These are phyloP conservation scores for Ennomos fuscantarius DNA, from an alignment of 2,888 invertebrate species.

Conservation along the genomic window DNA sequence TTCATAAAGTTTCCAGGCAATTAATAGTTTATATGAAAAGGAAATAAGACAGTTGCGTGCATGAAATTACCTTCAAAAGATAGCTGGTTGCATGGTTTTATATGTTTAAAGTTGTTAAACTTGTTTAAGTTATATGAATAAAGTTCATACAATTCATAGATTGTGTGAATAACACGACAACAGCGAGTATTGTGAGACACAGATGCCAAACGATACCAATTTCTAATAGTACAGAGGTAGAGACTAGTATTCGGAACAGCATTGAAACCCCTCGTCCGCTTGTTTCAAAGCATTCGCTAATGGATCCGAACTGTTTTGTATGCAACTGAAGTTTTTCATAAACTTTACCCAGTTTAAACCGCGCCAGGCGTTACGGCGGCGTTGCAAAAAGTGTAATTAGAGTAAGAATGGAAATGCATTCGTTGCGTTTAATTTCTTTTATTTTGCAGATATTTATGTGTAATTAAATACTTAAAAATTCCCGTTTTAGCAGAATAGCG, in stretches of 20 bases:
- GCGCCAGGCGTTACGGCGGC: conserved; percentile 53
- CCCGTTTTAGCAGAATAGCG: conserved; percentile 26
- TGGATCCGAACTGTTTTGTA: conserved; percentile 70
- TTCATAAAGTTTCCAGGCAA: no score
- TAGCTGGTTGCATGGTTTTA: conserved; percentile 2
- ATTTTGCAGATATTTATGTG: conserved; percentile 56
- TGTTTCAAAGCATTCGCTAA: conserved; percentile 61
- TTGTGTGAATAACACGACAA: conserved; percentile 32
- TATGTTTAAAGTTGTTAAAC: no score
- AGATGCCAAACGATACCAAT: conserved; percentile 48
- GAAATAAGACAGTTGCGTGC: no score
- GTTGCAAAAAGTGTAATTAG: conserved; percentile 70
- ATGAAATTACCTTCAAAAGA: no score
- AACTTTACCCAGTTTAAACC: conserved; percentile 60
- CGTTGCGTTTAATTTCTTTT: conserved; percentile 56
- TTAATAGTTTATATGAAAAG: no score
- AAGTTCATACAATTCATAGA: conserved; percentile 26
- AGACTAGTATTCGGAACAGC: conserved; percentile 46
- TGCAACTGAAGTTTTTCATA: conserved; percentile 73
- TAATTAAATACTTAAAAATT: conserved; percentile 63
- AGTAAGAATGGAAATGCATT: conserved; percentile 68
- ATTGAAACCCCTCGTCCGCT: conserved; percentile 44
- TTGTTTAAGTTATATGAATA: conserved; percentile 4
- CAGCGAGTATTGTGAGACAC: conserved; percentile 22
- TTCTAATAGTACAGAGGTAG: conserved; percentile 52